Percentiles rank a stretch among this genome's conserved stretches.
Evolutionary conservation across 2,113 vertebrate genomes (phyloP).

Genomic region (Vicugna pacos): DNA sequence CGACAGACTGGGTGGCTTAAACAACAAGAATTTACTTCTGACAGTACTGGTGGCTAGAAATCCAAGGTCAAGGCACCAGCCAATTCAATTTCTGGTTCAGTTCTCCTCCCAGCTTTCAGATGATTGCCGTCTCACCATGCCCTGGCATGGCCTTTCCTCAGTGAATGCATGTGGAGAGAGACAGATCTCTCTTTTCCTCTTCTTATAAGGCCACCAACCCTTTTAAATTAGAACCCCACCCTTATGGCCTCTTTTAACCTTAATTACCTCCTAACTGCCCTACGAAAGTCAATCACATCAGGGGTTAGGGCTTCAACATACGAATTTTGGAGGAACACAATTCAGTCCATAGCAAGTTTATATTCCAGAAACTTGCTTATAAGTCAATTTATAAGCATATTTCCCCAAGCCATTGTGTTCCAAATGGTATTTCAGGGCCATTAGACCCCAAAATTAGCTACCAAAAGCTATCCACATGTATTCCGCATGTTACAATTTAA

Average conservation of each 20-base stretch:
- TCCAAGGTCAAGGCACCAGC: neutral
- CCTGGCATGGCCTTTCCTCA: neutral
- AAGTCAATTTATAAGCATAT: conserved; percentile 33
- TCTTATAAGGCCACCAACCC: neutral
- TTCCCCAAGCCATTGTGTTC: neutral
- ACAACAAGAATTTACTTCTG: neutral
- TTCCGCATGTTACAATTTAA: neutral
- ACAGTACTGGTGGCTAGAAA: neutral
- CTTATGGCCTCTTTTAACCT: neutral
- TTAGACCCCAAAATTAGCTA: neutral
- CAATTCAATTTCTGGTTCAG: neutral
- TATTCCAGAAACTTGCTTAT: neutral
- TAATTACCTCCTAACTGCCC: neutral
- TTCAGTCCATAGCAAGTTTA: neutral
- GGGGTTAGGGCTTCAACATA: neutral
- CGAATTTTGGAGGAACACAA: neutral
- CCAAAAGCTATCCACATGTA: neutral
- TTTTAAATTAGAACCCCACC: neutral
- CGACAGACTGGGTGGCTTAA: neutral
- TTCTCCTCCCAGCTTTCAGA: neutral
- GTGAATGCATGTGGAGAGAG: neutral
- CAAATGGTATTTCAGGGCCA: neutral
- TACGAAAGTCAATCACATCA: neutral
- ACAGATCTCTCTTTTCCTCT: neutral
- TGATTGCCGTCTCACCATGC: neutral